A percentile compares a stretch with the other conserved stretches of the same genome.
phyloP scores from a whole-genome alignment of 2,113 vertebrate genomes.

The Festucalex cinctus region DNA sequence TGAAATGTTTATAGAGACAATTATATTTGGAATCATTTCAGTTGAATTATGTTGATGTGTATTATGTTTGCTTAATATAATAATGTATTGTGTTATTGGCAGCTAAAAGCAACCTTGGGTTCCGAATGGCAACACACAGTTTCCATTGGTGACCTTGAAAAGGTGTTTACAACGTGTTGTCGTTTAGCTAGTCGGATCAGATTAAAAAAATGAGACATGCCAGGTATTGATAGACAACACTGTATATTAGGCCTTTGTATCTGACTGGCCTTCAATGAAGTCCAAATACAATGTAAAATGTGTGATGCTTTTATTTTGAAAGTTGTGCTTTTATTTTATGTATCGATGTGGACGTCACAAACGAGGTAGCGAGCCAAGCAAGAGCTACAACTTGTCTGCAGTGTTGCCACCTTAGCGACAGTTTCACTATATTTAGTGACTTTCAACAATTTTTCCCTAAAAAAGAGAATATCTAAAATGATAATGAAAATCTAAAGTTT shows the following conservation, averaged over 20 bases:
- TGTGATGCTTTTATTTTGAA: too few relatives aligned
- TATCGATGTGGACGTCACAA: too few relatives aligned
- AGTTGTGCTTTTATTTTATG: too few relatives aligned
- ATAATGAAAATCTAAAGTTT: too few relatives aligned
- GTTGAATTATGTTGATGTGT: neutral
- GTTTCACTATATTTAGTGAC: too few relatives aligned
- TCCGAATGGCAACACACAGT: neutral
- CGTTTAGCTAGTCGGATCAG: conserved; percentile 1
- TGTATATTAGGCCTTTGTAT: neutral
- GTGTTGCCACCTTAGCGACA: too few relatives aligned
- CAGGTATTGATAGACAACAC: neutral
- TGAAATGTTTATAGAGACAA: neutral
- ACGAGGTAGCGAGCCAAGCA: too few relatives aligned
- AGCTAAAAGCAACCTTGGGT: conserved; percentile 24
- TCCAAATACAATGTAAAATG: too few relatives aligned
- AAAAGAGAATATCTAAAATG: too few relatives aligned
- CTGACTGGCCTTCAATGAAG: too few relatives aligned
- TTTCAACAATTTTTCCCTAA: too few relatives aligned
- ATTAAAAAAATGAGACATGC: neutral
- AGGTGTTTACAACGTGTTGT: conserved; percentile 11
- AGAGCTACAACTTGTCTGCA: neutral
- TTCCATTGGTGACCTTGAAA: conserved; percentile 1
- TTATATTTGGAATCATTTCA: neutral
- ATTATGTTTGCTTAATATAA: too few relatives aligned
- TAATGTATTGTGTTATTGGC: conserved; percentile 12